phyloP scores from a whole-genome alignment of 2,113 vertebrate genomes.

The Hippolais icterina region DNA sequence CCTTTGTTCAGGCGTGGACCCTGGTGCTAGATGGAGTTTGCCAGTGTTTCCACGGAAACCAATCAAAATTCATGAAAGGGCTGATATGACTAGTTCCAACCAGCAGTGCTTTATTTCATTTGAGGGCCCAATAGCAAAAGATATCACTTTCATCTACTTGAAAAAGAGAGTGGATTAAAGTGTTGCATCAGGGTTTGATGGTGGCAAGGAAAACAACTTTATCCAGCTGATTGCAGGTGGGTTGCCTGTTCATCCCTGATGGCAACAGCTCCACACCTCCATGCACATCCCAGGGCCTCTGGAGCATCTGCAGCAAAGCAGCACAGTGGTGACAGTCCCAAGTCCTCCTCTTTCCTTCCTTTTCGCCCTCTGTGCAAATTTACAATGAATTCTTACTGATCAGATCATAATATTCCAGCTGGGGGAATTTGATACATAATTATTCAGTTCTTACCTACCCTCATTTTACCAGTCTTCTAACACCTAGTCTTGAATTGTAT shows the following conservation, averaged over 20 bases:
- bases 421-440: neutral
- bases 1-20: constrained; percentile 23
- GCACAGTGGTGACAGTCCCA: neutral
- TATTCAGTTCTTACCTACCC: neutral
- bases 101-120: constrained; percentile 44
- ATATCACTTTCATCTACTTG: constrained; percentile 13
- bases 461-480: neutral
- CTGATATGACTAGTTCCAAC: constrained; percentile 15
- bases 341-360: neutral
- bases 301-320: neutral
- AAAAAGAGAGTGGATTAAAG: neutral
- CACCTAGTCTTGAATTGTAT: neutral
- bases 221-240: neutral
- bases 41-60: constrained; percentile 49
- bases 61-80: constrained; percentile 53
- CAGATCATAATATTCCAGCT: neutral
- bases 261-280: neutral
- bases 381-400: neutral
- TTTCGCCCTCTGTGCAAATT: neutral
- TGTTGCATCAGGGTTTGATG: neutral
- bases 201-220: neutral
- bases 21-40: constrained; percentile 42
- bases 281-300: neutral
- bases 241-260: neutral
- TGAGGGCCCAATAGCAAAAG: neutral